Conservation (phyloP, 2,113 vertebrate genomes). For the Charadrius vociferus region DNA sequence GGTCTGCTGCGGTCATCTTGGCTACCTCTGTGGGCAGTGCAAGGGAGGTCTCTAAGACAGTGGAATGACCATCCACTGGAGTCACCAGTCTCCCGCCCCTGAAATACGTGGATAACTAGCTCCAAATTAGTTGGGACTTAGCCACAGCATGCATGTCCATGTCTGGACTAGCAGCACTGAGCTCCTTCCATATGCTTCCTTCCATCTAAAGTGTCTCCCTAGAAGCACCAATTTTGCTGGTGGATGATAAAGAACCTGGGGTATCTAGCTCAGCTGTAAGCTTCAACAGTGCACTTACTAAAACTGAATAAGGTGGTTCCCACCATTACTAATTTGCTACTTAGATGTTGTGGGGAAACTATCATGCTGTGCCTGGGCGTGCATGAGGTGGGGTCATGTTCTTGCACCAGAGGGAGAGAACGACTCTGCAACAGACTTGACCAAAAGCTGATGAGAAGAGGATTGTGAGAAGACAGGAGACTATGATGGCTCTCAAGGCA, state of each 20-base stretch:
- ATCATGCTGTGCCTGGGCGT: not conserved
- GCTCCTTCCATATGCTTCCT: not conserved
- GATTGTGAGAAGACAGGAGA: not conserved
- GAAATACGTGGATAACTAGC: not conserved
- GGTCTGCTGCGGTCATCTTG: not conserved
- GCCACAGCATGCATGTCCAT: not conserved
- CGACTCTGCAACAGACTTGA: not conserved
- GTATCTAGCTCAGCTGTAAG: not conserved
- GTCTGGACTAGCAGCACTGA: not conserved
- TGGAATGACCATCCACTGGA: not conserved
- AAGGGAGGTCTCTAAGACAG: not conserved
- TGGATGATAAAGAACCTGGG: not conserved
- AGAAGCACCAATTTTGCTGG: not conserved
- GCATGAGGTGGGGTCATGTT: not conserved
- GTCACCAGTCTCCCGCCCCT: not conserved
- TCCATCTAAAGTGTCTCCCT: not conserved
- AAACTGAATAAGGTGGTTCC: not conserved
- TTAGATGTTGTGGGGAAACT: not conserved
- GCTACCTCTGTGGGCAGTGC: not conserved
- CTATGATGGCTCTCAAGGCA: not conserved
- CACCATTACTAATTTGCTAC: not conserved
- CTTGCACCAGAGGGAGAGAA: not conserved
- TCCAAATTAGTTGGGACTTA: not conserved
- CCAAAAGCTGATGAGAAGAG: not conserved
- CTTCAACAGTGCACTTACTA: not conserved